Evolutionary conservation across 2,888 invertebrate genomes (phyloP), one percentile per base, ranked within the genome.

Genomic region (Thera britannica): DNA sequence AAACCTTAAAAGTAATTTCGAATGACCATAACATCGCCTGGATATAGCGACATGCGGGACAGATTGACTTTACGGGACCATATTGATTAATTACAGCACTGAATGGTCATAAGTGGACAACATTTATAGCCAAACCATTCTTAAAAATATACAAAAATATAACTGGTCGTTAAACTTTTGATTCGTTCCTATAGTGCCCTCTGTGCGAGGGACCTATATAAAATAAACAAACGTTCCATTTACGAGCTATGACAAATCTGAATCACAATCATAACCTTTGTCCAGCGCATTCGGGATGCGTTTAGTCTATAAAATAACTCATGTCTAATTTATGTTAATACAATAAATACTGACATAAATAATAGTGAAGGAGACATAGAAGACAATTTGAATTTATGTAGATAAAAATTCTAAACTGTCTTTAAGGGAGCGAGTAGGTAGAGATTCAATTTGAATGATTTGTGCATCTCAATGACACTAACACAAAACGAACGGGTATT

Each of bases 251-350:
- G 91, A 92, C 91, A 89, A 92, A 90, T 90, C 88, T 83, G 87
- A 90, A 86, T 88, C 86, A 91, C 90, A 86, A 89, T 88, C 88
- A 89, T 90, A 90, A 90, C 87, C 90, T 90, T 89, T 90, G 88
- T 89, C 86, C 89, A 83, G 77, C 83, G 89, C 84, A 83, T 87
- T 87, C 89, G 86, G 87, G 83, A 80, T 83, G 89, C 90, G 89
- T 89, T 92, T 84, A 80, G 85, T 78, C 84, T 90, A 90, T 93
- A 92, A 93, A 93, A 93, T 93, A 93, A 93, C 90, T 93, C 93
- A 93, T 84, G 93, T 90, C 90, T 92, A 93, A 93, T 93, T 93
- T 93, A 93, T 93, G 92, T 93, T 93, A 93, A 92, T 93, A 92
- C 89, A 90, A 93, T 93, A 93, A 93, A 93, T 92, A 92, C 87